phyloP scores from a whole-genome alignment of 2,888 invertebrate species.

The Yponomeuta plumbellus region DNA sequence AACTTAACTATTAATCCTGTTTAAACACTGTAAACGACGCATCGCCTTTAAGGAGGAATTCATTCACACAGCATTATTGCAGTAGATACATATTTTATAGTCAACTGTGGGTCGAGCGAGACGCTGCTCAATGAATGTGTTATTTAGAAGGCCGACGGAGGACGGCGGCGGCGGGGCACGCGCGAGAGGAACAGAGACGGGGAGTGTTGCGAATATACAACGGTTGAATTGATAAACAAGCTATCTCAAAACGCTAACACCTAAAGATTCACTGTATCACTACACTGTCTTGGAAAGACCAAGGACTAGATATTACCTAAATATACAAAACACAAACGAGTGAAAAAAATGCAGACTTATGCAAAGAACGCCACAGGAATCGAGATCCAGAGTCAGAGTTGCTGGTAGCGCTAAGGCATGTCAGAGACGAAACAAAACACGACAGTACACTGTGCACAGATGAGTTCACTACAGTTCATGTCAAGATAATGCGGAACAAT shows the following conservation, averaged over 20 bases:
- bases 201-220: slow-evolving; percentile 34
- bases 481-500: slow-evolving; percentile 12
- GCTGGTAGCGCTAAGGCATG: not conserved
- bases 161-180: slow-evolving; percentile 31
- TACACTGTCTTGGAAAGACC: not conserved
- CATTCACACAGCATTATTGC: slow-evolving; percentile 23
- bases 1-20: not conserved
- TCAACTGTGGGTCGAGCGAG: slow-evolving; percentile 26
- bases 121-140: slow-evolving; percentile 42
- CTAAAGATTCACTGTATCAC: not conserved
- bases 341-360: slow-evolving; percentile 3
- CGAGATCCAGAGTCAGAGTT: not conserved
- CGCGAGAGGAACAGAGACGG: slow-evolving; percentile 32
- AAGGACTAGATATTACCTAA: not conserved
- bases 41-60: not conserved
- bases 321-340: not conserved
- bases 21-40: not conserved
- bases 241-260: slow-evolving; percentile 11
- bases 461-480: slow-evolving; percentile 4
- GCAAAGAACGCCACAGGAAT: not conserved
- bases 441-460: not conserved
- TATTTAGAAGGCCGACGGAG: slow-evolving; percentile 37
- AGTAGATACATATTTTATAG: slow-evolving; percentile 32
- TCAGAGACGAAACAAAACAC: not conserved
- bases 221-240: slow-evolving; percentile 35